Percentiles rank a stretch among this genome's conserved stretches.
Conservation (phyloP, 2,888 invertebrate genomes). For the Cheiracanthium punctorium region DNA sequence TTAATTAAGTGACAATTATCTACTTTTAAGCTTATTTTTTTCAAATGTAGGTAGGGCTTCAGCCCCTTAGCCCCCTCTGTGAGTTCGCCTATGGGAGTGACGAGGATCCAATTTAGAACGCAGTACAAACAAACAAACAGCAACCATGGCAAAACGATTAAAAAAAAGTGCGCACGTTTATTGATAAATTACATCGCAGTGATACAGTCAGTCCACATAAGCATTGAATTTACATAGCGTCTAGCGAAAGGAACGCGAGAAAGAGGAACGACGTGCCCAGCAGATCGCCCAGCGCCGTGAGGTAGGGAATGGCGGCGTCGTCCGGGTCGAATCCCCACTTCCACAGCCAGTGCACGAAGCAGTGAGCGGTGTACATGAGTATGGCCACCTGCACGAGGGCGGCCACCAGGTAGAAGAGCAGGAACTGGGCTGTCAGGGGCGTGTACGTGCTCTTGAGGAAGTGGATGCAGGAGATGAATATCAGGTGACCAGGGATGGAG, state of each 20-base stretch:
- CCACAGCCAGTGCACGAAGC: constrained; percentile 93
- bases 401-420: constrained; percentile 45
- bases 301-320: constrained; percentile 93
- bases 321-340: constrained; percentile 92
- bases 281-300: constrained; percentile 94
- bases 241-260: constrained; percentile 80
- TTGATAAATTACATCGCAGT: neutral
- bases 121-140: too few species aligned
- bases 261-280: constrained; percentile 88
- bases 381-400: constrained; percentile 80
- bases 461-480: constrained; percentile 87
- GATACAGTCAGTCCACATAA: neutral
- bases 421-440: constrained; percentile 80
- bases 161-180: neutral
- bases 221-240: constrained; percentile 28
- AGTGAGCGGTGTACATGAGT: constrained; percentile 88
- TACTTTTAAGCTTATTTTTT: too few species aligned
- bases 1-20: too few species aligned
- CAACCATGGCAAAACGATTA: too few species aligned
- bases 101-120: too few species aligned
- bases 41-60: too few species aligned
- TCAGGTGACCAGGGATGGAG: constrained; percentile 89
- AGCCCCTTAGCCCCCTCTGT: too few species aligned
- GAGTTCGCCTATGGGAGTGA: too few species aligned
- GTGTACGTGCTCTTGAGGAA: constrained; percentile 77